Evolutionary conservation across 2,797 vertebrate genomes (phyloP).

Genomic region (Arrhamphus sclerolepis): DNA sequence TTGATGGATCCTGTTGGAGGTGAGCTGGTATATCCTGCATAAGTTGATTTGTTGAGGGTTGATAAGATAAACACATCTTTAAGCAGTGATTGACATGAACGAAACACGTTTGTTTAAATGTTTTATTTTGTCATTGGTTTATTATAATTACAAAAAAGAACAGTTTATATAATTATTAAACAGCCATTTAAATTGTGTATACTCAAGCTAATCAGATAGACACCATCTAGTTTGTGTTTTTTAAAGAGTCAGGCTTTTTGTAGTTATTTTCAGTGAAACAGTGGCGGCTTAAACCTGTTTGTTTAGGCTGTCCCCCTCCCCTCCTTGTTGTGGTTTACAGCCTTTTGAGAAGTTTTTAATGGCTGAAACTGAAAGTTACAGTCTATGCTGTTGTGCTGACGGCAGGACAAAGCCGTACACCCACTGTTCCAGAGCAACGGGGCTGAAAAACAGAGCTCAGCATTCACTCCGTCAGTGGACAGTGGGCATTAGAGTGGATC

Average conservation of each 20-base stretch:
- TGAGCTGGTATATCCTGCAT: conserved; percentile 2
- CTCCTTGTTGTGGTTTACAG: conserved; percentile 34
- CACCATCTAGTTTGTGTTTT: too few relatives aligned
- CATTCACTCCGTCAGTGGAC: conserved; percentile 52
- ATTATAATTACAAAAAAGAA: too few relatives aligned
- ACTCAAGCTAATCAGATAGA: too few relatives aligned
- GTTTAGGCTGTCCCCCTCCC: conserved; percentile 6
- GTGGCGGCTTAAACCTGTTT: conserved; percentile 1
- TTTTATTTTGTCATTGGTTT: too few relatives aligned
- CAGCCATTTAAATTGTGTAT: too few relatives aligned
- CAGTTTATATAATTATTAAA: too few relatives aligned
- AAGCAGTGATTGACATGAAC: too few relatives aligned
- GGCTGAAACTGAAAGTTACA: conserved; percentile 56
- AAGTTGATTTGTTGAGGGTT: not conserved
- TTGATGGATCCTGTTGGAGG: conserved; percentile 21
- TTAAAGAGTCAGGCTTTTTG: not conserved
- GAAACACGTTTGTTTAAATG: too few relatives aligned
- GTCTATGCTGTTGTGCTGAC: conserved; percentile 61
- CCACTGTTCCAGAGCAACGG: conserved; percentile 65
- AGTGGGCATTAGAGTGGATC: conserved; percentile 45
- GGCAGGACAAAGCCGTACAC: conserved; percentile 44
- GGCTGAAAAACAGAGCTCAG: conserved; percentile 65
- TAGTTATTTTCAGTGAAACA: too few relatives aligned
- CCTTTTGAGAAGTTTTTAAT: conserved; percentile 45
- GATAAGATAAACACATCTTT: too few relatives aligned